Conservation (phyloP, 2,113 vertebrate genomes). For the Eubucco bourcierii region DNA sequence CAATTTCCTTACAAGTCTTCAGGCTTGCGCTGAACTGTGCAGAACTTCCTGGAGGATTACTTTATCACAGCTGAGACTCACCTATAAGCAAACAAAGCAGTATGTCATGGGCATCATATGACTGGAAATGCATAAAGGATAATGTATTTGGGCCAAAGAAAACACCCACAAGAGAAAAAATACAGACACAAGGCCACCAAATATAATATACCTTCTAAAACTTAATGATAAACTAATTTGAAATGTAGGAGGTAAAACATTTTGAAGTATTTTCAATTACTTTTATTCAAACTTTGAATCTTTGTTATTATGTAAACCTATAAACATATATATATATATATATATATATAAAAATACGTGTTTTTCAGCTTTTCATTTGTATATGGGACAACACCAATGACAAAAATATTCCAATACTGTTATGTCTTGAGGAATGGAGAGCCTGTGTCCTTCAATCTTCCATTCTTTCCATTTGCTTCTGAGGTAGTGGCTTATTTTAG, state of each 20-base stretch:
- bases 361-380: not conserved
- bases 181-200: not conserved
- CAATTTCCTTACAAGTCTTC: not conserved
- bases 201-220: not conserved
- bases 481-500: not conserved
- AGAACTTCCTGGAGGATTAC: constrained; percentile 10
- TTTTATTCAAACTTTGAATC: not conserved
- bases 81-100: not conserved
- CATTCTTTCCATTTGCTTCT: not conserved
- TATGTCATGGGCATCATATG: not conserved
- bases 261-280: not conserved
- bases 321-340: fast-evolving
- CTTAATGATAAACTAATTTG: not conserved
- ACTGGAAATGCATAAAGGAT: not conserved
- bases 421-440: not conserved
- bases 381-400: not conserved
- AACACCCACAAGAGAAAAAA: not conserved
- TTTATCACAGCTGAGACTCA: not conserved
- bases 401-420: not conserved
- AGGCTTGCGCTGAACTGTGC: not conserved
- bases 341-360: too few relatives aligned
- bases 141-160: not conserved
- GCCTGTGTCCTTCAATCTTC: not conserved
- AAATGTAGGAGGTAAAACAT: not conserved
- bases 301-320: not conserved